These are phyloP conservation scores for Dione juno DNA, from an alignment of 2,888 invertebrate genomes.

Conservation along the genomic window DNA sequence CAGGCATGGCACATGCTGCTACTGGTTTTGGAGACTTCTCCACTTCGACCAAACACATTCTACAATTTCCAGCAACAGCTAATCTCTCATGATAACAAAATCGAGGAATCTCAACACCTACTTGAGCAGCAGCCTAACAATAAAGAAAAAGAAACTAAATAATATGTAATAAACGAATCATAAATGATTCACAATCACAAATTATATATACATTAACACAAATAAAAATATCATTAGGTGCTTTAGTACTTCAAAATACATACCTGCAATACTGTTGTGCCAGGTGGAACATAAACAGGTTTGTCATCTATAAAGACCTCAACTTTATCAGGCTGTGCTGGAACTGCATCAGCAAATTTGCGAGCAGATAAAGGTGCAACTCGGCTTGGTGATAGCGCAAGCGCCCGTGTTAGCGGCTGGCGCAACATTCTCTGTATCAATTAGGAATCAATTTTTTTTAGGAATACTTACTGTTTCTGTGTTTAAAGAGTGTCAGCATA, in stretches of 20 bases:
- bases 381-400: slow-evolving; percentile 78
- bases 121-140: slow-evolving; percentile 94
- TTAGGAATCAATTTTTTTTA: slow-evolving; percentile 39
- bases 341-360: slow-evolving; percentile 77
- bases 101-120: slow-evolving; percentile 98
- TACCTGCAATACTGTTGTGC: slow-evolving; percentile 98
- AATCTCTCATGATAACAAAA: slow-evolving; percentile 99
- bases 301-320: slow-evolving; percentile 99
- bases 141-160: slow-evolving; percentile 8
- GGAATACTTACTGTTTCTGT: slow-evolving; percentile 9
- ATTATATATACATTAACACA: not conserved
- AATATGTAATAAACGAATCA: not conserved
- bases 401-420: slow-evolving; percentile 88
- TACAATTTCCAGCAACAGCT: slow-evolving; percentile 99
- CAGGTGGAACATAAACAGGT: slow-evolving; percentile 96
- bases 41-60: slow-evolving; percentile 99
- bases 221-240: not conserved
- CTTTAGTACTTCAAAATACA: too few species aligned
- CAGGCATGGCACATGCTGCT: slow-evolving; percentile 99
- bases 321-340: slow-evolving; percentile 88
- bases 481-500: not conserved
- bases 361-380: slow-evolving; percentile 71
- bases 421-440: slow-evolving; percentile 87
- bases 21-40: slow-evolving; percentile 99
- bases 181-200: too few species aligned